Percentiles rank a stretch among this genome's conserved stretches.
phyloP scores from a whole-genome alignment of 1,140 invertebrate genomes.

The Diplogasteroides magnus region DNA sequence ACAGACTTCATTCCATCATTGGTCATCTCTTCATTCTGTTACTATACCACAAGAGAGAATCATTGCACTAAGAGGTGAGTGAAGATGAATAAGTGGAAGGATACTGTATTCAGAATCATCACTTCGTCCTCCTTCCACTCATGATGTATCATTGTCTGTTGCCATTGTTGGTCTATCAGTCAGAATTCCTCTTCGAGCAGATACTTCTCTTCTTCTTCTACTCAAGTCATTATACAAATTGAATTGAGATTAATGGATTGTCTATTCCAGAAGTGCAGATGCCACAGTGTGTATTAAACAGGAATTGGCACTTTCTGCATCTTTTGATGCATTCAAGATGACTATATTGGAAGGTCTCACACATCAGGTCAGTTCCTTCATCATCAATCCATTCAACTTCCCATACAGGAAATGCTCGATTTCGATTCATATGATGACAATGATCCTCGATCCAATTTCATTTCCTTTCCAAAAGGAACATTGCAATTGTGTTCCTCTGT shows the following conservation, averaged over 20 bases:
- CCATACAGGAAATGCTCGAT: conserved; percentile 23
- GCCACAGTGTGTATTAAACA: conserved; percentile 45
- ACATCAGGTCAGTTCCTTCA: conserved; percentile 29
- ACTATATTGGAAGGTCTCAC: conserved; percentile 52
- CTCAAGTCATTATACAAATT: background rate
- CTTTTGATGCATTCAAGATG: conserved; percentile 48
- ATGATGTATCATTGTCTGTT: background rate
- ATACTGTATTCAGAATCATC: background rate
- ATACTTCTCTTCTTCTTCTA: background rate
- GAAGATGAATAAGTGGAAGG: too few species aligned
- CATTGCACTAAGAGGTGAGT: too few species aligned
- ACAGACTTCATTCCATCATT: conserved; percentile 28
- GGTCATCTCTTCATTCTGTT: too few species aligned
- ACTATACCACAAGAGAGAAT: too few species aligned
- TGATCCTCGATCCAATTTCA: conserved; percentile 40
- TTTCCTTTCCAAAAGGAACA: conserved; percentile 48
- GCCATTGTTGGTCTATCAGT: background rate
- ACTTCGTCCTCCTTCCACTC: background rate
- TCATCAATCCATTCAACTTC: background rate
- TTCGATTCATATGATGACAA: conserved; percentile 36
- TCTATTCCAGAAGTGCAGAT: conserved; percentile 42
- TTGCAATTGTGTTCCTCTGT: conserved; percentile 49
- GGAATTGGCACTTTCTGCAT: conserved; percentile 48
- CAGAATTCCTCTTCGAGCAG: background rate
- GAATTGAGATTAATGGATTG: too few species aligned